Evolutionary conservation across 2,888 invertebrate genomes (phyloP).

Genomic region (Conops quadrifasciatus): DNA sequence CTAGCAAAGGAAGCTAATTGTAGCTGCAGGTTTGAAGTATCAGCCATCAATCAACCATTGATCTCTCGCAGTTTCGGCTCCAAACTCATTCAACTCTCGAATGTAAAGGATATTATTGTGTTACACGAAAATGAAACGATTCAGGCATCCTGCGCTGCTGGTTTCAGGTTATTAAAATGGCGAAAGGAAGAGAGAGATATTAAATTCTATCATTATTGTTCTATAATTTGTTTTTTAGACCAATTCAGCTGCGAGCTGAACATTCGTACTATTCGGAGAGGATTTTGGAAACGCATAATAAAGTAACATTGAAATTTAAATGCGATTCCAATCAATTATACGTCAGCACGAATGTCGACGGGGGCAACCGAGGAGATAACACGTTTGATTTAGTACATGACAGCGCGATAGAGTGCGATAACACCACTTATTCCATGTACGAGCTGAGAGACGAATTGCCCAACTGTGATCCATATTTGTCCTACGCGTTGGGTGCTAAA

Average conservation of each 20-base stretch:
- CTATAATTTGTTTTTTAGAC: too few relatives aligned
- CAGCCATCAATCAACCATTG: background rate
- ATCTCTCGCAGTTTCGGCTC: conserved; percentile 1
- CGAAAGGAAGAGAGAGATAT: background rate
- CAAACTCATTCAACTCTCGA: conserved; percentile 5
- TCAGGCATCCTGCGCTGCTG: background rate
- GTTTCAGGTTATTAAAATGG: background rate
- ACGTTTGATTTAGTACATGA: background rate
- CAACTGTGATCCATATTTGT: background rate
- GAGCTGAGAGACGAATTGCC: background rate
- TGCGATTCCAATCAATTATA: background rate
- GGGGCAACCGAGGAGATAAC: background rate
- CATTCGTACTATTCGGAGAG: background rate
- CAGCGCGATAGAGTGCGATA: background rate
- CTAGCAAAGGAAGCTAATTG: background rate
- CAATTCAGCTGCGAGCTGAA: too few relatives aligned
- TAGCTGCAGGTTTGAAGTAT: background rate
- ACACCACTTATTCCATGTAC: background rate
- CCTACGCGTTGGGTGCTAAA: conserved; percentile 16
- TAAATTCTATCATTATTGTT: too few relatives aligned
- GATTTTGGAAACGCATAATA: background rate
- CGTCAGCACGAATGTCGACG: background rate
- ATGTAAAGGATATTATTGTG: background rate
- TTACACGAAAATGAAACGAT: background rate
- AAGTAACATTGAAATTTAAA: background rate